Evolutionary conservation across 2,888 invertebrate species (phyloP).

Genomic region (Apoderus coryli): DNA sequence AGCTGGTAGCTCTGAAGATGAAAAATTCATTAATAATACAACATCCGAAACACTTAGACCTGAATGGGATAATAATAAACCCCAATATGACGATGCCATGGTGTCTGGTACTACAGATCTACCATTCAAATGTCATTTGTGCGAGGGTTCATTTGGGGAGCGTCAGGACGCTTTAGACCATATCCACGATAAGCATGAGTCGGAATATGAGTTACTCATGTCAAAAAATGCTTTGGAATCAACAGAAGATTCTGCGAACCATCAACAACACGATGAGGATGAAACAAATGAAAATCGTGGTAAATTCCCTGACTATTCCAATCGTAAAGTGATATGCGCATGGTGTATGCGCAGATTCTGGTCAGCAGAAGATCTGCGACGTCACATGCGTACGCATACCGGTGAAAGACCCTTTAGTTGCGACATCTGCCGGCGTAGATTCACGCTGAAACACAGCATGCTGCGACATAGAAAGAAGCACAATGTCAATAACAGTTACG

Average conservation of each 20-base stretch:
- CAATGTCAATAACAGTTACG: constrained; percentile 20
- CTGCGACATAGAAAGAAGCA: constrained; percentile 85
- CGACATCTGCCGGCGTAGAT: constrained; percentile 73
- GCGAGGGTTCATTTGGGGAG: constrained; percentile 73
- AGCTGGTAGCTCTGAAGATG: constrained; percentile 32
- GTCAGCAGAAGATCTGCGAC: constrained; percentile 84
- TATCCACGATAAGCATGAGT: constrained; percentile 56
- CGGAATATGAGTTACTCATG: constrained; percentile 70
- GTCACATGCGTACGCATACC: constrained; percentile 89
- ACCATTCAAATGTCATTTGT: constrained; percentile 85
- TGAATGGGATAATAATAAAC: constrained; percentile 25
- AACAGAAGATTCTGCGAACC: constrained; percentile 28
- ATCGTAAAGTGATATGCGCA: constrained; percentile 79
- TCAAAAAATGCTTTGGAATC: constrained; percentile 64
- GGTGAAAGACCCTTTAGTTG: constrained; percentile 87
- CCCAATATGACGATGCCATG: constrained; percentile 14
- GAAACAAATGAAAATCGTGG: constrained; percentile 60
- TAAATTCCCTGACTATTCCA: constrained; percentile 75
- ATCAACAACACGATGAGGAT: constrained; percentile 43
- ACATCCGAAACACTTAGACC: constrained; percentile 19
- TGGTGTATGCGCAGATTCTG: constrained; percentile 89
- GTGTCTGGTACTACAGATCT: constrained; percentile 43
- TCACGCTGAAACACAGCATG: constrained; percentile 92
- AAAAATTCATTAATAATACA: constrained; percentile 29
- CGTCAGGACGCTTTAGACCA: constrained; percentile 70